Percentiles rank a stretch among this genome's conserved stretches.
phyloP scores from a whole-genome alignment of 2,113 vertebrate genomes.

The Apodemus sylvaticus region DNA sequence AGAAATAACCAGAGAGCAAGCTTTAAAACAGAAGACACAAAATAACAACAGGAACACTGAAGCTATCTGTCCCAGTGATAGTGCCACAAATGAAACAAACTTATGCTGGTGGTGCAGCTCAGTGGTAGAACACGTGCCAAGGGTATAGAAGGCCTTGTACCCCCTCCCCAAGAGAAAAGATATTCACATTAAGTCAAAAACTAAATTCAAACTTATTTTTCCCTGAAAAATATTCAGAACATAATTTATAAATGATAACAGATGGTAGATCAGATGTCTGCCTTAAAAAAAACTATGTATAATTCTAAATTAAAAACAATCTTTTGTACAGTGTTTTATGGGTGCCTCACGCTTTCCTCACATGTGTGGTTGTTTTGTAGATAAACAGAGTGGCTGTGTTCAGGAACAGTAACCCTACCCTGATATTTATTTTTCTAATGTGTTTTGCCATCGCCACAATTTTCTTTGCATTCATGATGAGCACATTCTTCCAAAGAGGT shows the following conservation, averaged over 20 bases:
- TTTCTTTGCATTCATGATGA: conserved; percentile 97
- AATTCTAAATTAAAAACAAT: background rate
- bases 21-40: background rate
- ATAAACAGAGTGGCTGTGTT: conserved; percentile 91
- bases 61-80: background rate
- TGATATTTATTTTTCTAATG: conserved; percentile 94
- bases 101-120: too few species aligned
- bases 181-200: background rate
- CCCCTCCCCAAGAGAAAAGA: background rate
- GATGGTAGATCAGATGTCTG: background rate
- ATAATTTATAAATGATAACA: background rate
- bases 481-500: conserved; percentile 95
- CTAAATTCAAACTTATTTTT: background rate
- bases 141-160: background rate
- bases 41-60: background rate
- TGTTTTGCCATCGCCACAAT: conserved; percentile 92
- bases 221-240: background rate
- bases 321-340: background rate
- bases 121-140: background rate
- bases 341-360: background rate
- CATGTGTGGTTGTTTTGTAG: conserved; percentile 79
- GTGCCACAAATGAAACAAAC: background rate
- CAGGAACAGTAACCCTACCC: conserved; percentile 91
- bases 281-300: background rate
- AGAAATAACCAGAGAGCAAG: background rate